These are phyloP conservation scores for Petromus typicus DNA, from an alignment of 2,113 vertebrate genomes.

Conservation along the genomic window DNA sequence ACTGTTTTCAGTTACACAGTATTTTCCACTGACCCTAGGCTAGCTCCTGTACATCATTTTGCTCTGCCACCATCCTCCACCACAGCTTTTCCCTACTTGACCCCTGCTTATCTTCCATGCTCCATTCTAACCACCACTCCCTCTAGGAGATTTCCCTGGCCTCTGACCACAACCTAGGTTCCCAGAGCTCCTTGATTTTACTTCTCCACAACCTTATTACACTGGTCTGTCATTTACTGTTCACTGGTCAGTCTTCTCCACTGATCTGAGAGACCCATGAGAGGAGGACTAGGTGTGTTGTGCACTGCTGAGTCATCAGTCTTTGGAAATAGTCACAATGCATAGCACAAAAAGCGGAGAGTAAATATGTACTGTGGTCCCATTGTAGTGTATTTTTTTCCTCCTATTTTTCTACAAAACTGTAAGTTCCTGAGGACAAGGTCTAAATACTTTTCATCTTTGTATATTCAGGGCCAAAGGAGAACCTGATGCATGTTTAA, in stretches of 20 bases:
- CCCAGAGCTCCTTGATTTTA: background rate
- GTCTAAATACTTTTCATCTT: background rate
- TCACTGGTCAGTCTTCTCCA: background rate
- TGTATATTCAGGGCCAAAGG: background rate
- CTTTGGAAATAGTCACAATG: background rate
- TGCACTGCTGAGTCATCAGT: background rate
- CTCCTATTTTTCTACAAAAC: background rate
- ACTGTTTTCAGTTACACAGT: background rate
- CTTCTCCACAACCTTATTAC: background rate
- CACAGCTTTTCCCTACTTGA: background rate
- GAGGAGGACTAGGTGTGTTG: background rate
- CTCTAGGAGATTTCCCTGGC: background rate
- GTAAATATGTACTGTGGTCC: background rate
- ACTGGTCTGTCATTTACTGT: background rate
- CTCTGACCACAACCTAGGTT: background rate
- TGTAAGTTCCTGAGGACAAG: background rate
- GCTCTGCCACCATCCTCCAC: background rate
- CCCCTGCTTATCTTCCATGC: background rate
- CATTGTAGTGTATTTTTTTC: background rate
- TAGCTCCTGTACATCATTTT: background rate
- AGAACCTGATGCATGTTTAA: background rate
- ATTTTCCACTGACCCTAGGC: background rate
- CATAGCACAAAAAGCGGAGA: background rate
- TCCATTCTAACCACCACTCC: background rate
- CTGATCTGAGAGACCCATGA: background rate